Evolutionary conservation across 2,888 invertebrate species (phyloP).

Genomic region (Drosophila algonquin): DNA sequence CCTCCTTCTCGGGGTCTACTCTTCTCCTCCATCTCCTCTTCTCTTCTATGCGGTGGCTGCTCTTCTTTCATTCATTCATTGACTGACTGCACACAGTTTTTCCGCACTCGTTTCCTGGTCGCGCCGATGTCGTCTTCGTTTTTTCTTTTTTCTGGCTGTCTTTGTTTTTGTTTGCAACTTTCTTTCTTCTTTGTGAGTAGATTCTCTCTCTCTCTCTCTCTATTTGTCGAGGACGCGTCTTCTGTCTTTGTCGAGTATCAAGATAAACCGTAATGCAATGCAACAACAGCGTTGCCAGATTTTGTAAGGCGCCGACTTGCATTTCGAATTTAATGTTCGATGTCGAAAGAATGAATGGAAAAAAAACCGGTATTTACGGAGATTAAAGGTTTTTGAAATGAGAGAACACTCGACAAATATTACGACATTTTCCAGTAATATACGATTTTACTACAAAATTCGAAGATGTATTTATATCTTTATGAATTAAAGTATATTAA

Average conservation of each 20-base stretch:
- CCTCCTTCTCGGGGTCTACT: conserved; percentile 1
- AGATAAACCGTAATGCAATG: conserved; percentile 27
- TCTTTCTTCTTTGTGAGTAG: conserved; percentile 26
- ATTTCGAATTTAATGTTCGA: neutral
- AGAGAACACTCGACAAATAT: too few relatives aligned
- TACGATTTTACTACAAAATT: too few relatives aligned
- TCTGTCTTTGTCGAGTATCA: conserved; percentile 9
- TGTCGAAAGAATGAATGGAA: neutral
- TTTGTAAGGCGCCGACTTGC: conserved; percentile 11
- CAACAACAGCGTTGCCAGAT: conserved; percentile 39
- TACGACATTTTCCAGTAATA: too few relatives aligned
- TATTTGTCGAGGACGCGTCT: conserved; percentile 24
- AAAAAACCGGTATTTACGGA: neutral
- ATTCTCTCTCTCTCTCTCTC: conserved; percentile 52
- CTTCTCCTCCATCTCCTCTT: neutral
- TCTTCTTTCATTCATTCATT: conserved; percentile 47
- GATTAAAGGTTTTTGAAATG: too few relatives aligned
- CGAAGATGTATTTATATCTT: neutral
- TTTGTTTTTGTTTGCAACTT: conserved; percentile 25
- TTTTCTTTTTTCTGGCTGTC: conserved; percentile 13
- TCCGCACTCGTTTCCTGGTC: conserved; percentile 62
- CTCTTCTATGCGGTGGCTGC: neutral
- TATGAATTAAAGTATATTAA: neutral
- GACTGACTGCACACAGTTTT: conserved; percentile 52
- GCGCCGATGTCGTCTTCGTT: conserved; percentile 57